A percentile compares a stretch with the other conserved stretches of the same genome.
These are phyloP conservation scores for Clamator glandarius DNA, from an alignment of 2,797 vertebrate species.

Conservation along the genomic window DNA sequence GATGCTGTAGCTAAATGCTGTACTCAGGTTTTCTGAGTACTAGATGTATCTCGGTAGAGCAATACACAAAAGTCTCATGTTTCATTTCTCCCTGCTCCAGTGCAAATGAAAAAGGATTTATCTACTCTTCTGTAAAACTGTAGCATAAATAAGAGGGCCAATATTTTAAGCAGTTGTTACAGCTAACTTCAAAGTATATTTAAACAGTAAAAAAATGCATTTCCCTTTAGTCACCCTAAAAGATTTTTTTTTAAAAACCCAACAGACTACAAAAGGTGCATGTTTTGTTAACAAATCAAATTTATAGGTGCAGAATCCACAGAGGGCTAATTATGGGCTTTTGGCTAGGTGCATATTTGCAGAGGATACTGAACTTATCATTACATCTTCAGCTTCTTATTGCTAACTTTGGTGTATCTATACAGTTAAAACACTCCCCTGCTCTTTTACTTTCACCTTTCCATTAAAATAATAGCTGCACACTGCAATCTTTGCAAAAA, in stretches of 20 bases:
- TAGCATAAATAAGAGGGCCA: background rate
- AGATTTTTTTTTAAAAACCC: background rate
- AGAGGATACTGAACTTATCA: background rate
- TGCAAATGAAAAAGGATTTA: constrained; percentile 10
- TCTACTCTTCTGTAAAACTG: background rate
- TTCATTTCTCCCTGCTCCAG: background rate
- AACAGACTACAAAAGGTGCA: background rate
- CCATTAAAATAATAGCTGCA: constrained; percentile 55
- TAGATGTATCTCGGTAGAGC: background rate
- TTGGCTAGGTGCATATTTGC: constrained; percentile 9
- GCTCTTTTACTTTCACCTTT: constrained; percentile 51
- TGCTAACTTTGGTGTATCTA: constrained; percentile 1
- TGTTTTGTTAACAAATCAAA: background rate
- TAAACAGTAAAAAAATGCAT: background rate
- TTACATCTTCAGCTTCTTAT: constrained; percentile 37
- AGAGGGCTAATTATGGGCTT: background rate
- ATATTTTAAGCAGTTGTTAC: background rate
- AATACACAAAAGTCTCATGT: background rate
- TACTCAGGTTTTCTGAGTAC: background rate
- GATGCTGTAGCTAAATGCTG: background rate
- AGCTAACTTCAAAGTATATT: background rate
- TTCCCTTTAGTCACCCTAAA: background rate
- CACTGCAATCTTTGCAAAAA: constrained; percentile 39
- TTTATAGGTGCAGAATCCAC: background rate
- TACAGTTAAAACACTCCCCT: constrained; percentile 10